These are phyloP conservation scores for Drosophila albomicans DNA, from an alignment of 1,140 invertebrate species.

Conservation along the genomic window DNA sequence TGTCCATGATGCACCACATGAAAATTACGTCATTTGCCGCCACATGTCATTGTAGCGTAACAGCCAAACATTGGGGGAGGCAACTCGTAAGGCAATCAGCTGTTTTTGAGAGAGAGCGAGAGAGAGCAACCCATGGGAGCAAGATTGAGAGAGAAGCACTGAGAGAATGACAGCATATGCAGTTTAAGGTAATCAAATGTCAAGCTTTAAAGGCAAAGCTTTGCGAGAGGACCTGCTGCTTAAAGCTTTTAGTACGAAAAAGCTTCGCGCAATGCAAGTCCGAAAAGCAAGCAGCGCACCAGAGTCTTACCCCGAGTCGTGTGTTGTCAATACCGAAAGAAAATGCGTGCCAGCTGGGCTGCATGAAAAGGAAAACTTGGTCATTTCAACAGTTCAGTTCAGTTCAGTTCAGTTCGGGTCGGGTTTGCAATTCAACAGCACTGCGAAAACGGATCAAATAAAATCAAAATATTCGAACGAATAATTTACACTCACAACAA, in stretches of 20 bases:
- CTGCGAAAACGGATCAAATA: slow-evolving; percentile 67
- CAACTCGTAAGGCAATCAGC: slow-evolving; percentile 51
- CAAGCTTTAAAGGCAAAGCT: slow-evolving; percentile 51
- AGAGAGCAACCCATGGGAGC: neutral
- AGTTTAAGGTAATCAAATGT: slow-evolving; percentile 45
- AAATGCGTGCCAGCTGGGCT: slow-evolving; percentile 71
- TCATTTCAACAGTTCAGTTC: slow-evolving; percentile 78
- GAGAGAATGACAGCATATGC: slow-evolving; percentile 29
- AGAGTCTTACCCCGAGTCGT: slow-evolving; percentile 42
- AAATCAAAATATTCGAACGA: slow-evolving; percentile 50
- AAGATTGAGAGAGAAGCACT: neutral
- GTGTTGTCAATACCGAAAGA: slow-evolving; percentile 46
- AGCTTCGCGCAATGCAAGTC: slow-evolving; percentile 48
- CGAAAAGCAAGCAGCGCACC: slow-evolving; percentile 74
- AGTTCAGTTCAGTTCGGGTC: slow-evolving; percentile 81
- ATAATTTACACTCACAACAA: slow-evolving; percentile 43
- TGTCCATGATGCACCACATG: slow-evolving; percentile 9
- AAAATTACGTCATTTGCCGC: slow-evolving; percentile 71
- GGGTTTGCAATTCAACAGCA: slow-evolving; percentile 84
- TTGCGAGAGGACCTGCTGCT: slow-evolving; percentile 33
- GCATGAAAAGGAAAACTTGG: slow-evolving; percentile 81
- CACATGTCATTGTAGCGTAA: slow-evolving; percentile 29
- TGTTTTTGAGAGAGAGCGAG: slow-evolving; percentile 32
- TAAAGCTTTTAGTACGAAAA: slow-evolving; percentile 63
- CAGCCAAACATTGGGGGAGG: slow-evolving; percentile 35